phyloP scores from a whole-genome alignment of 2,113 vertebrate genomes.

The Macquaria ambigua region DNA sequence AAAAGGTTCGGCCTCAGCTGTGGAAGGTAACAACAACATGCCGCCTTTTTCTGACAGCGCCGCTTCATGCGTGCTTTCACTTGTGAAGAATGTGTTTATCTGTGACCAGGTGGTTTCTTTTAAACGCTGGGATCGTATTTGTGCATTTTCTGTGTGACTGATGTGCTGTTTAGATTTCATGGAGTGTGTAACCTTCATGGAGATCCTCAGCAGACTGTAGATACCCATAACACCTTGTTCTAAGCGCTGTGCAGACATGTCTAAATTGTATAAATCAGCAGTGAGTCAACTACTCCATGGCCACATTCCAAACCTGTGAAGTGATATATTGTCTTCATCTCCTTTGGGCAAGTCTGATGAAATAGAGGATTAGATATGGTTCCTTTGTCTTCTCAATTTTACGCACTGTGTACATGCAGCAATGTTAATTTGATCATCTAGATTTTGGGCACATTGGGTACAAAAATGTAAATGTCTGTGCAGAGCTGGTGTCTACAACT shows the following conservation, averaged over 20 bases:
- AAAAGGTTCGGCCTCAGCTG: constrained; percentile 16
- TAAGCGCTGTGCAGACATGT: background rate
- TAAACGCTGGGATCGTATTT: constrained; percentile 30
- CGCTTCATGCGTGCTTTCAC: constrained; percentile 36
- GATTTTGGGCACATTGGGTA: background rate
- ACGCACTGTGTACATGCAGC: background rate
- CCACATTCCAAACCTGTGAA: constrained; percentile 12
- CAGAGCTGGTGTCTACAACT: constrained; percentile 6
- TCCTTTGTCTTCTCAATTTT: constrained; percentile 24
- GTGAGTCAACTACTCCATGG: constrained; percentile 17
- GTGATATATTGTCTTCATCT: constrained; percentile 25
- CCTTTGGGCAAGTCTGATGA: constrained; percentile 12
- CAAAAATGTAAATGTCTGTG: background rate
- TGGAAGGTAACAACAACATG: constrained; percentile 7
- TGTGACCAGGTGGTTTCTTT: constrained; percentile 42
- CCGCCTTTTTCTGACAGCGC: constrained; percentile 10
- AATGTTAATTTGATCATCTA: constrained; percentile 1
- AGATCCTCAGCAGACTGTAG: constrained; percentile 7
- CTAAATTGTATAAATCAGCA: constrained; percentile 30
- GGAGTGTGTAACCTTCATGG: constrained; percentile 24
- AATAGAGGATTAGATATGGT: constrained; percentile 11
- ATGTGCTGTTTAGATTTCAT: constrained; percentile 36
- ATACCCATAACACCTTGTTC: constrained; percentile 29
- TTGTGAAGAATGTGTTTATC: constrained; percentile 37
- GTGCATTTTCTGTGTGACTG: constrained; percentile 32